Conservation (phyloP, 2,888 invertebrate species). For the Dione juno region DNA sequence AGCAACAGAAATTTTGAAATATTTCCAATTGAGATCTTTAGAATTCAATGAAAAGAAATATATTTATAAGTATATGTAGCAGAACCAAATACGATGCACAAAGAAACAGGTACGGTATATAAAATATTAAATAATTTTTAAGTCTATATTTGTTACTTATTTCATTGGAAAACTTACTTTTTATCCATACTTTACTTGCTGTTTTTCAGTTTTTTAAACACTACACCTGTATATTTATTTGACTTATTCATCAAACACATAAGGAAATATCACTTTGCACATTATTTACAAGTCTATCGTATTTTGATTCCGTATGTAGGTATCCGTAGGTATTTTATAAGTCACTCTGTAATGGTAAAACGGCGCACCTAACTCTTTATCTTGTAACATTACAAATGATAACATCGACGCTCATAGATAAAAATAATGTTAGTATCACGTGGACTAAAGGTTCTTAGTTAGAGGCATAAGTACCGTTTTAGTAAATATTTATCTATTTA, state of each 20-base stretch:
- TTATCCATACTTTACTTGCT: constrained; percentile 29
- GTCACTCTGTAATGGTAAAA: constrained; percentile 17
- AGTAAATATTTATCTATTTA: neutral
- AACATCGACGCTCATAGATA: constrained; percentile 34
- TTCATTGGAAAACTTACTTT: constrained; percentile 34
- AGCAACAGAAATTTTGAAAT: constrained; percentile 3
- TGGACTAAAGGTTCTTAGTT: neutral
- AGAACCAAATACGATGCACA: neutral
- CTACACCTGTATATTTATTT: constrained; percentile 4
- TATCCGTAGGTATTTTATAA: constrained; percentile 6
- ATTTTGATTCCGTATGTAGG: neutral
- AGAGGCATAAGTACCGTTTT: neutral
- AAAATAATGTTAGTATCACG: constrained; percentile 21
- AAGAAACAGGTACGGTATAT: neutral
- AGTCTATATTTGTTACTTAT: neutral
- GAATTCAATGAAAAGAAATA: constrained; percentile 1
- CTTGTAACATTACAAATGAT: constrained; percentile 36
- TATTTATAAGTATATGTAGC: neutral
- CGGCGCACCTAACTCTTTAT: constrained; percentile 39
- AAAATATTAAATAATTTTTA: constrained; percentile 14
- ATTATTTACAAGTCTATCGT: constrained; percentile 4
- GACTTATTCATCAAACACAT: neutral
- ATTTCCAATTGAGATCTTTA: constrained; percentile 4
- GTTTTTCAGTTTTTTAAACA: neutral
- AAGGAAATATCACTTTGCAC: neutral